These are phyloP conservation scores for Agelastica alni DNA, from an alignment of 2,888 invertebrate species.

Conservation along the genomic window DNA sequence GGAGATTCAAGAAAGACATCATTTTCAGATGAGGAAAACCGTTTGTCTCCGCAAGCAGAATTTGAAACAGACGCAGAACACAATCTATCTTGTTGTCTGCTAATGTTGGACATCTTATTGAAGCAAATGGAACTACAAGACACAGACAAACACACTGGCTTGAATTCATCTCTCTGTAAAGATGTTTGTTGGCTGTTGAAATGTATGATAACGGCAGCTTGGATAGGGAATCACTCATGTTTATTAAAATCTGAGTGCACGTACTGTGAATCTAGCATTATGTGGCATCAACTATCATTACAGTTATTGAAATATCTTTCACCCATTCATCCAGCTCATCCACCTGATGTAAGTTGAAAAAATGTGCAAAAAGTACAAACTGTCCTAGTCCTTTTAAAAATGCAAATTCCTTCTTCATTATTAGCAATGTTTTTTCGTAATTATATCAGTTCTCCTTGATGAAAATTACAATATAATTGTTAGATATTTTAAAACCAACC, in stretches of 20 bases:
- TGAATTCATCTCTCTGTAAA: conserved; percentile 74
- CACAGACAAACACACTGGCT: conserved; percentile 78
- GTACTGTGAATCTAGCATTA: conserved; percentile 90
- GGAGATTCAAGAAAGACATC: conserved; percentile 68
- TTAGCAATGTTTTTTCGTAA: too few species aligned
- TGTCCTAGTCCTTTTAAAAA: not conserved
- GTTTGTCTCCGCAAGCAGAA: conserved; percentile 65
- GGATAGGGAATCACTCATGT: conserved; percentile 70
- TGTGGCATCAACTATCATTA: conserved; percentile 91
- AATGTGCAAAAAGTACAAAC: not conserved
- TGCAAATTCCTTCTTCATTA: too few species aligned
- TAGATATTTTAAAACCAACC: too few species aligned
- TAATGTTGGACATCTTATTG: conserved; percentile 93
- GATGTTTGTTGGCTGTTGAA: conserved; percentile 75
- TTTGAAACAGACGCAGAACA: conserved; percentile 73
- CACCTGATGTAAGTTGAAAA: conserved; percentile 69
- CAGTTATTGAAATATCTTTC: conserved; percentile 79
- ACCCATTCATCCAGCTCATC: conserved; percentile 73
- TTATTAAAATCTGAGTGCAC: conserved; percentile 74
- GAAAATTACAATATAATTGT: too few species aligned
- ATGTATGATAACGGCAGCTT: conserved; percentile 74
- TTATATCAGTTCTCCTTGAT: too few species aligned
- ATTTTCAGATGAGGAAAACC: conserved; percentile 70
- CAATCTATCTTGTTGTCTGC: conserved; percentile 91
- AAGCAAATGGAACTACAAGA: conserved; percentile 94